Conservation (phyloP, 2,113 vertebrate species). For the Callocephalon fimbriatum region DNA sequence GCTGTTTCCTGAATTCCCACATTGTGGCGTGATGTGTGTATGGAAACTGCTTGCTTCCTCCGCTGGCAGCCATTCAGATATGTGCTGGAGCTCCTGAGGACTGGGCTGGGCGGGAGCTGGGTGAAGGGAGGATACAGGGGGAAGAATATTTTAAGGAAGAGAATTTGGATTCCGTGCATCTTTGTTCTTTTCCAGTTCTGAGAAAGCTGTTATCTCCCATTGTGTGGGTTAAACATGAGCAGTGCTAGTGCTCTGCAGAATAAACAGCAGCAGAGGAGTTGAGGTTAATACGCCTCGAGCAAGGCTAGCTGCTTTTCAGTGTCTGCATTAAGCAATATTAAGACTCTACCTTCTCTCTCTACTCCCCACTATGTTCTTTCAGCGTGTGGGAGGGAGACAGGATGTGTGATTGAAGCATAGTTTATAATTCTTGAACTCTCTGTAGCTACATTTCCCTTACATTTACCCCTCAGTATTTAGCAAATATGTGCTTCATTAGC, state of each 20-base stretch:
- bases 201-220: not conserved
- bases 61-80: slow-evolving; percentile 36
- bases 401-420: slow-evolving; percentile 19
- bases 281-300: not conserved
- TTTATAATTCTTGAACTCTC: not conserved
- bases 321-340: not conserved
- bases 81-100: not conserved
- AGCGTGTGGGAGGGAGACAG: slow-evolving; percentile 23
- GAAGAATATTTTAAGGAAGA: not conserved
- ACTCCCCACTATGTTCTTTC: slow-evolving; percentile 1
- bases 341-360: not conserved
- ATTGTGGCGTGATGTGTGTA: slow-evolving; percentile 67
- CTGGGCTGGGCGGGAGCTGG: not conserved
- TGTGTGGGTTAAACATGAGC: not conserved
- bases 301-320: not conserved
- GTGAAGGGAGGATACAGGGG: not conserved
- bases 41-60: slow-evolving; percentile 68
- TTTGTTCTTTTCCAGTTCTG: slow-evolving; percentile 35
- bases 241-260: not conserved
- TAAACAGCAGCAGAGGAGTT: not conserved
- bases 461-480: not conserved
- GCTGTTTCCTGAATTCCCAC: slow-evolving; percentile 73
- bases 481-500: not conserved
- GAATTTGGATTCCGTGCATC: not conserved
- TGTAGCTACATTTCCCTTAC: not conserved